These are phyloP conservation scores for Imbricaverruca yamaguchii DNA, from an alignment of 2,888 invertebrate species.

Conservation along the genomic window DNA sequence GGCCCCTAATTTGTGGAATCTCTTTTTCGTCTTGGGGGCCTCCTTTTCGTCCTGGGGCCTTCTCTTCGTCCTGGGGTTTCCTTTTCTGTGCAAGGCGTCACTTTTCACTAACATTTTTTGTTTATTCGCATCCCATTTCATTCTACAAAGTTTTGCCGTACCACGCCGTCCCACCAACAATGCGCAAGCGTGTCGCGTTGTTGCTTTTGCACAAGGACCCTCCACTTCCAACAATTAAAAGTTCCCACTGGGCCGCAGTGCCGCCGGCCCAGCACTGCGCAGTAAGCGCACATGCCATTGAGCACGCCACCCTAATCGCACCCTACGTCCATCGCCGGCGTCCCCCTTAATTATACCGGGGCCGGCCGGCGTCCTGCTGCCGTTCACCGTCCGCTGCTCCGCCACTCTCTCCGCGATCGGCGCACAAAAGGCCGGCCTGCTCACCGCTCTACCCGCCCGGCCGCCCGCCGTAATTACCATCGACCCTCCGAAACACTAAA, in stretches of 20 bases:
- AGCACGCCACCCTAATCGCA: background rate
- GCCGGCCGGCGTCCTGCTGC: conserved; percentile 2
- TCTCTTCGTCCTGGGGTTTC: too few relatives aligned
- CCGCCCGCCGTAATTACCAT: background rate
- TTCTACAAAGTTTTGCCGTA: too few relatives aligned
- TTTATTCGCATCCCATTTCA: too few relatives aligned
- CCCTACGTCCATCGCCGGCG: background rate
- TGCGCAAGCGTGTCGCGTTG: too few relatives aligned
- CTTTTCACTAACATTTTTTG: too few relatives aligned
- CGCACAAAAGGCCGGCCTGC: conserved; percentile 1
- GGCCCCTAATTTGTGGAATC: too few relatives aligned
- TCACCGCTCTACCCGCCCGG: background rate
- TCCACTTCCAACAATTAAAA: background rate
- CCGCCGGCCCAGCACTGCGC: background rate
- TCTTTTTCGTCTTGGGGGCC: too few relatives aligned
- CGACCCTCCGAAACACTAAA: conserved; percentile 15
- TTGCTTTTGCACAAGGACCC: background rate
- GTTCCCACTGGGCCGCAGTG: background rate
- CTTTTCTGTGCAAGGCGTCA: too few relatives aligned
- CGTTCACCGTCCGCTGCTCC: background rate
- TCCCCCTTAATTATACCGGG: conserved; percentile 1
- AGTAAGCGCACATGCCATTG: background rate
- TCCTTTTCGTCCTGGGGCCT: too few relatives aligned
- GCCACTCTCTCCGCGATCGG: background rate
- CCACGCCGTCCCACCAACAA: too few relatives aligned